These are phyloP conservation scores for Crambe crambe DNA, from an alignment of 37 sponge, comb jelly and placozoan genomes.

Conservation along the genomic window DNA sequence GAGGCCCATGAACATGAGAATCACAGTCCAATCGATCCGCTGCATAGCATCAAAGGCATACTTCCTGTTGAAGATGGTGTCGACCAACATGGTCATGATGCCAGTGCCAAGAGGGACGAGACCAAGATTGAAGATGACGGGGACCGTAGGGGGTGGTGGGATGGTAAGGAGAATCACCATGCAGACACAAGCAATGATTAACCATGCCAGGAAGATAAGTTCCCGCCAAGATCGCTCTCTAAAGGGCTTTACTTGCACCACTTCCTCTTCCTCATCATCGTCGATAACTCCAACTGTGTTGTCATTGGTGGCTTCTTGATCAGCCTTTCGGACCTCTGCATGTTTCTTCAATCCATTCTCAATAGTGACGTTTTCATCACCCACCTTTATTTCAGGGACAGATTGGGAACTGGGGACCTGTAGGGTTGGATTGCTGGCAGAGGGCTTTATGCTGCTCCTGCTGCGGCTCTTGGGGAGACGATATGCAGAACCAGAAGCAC, in stretches of 20 bases:
- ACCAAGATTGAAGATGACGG: conserved; percentile 78
- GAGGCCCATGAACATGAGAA: conserved; percentile 90
- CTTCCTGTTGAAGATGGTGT: conserved; percentile 72
- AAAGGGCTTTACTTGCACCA: conserved; percentile 10
- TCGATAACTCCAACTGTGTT: neutral
- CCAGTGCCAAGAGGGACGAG: conserved; percentile 83
- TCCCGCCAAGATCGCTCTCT: conserved; percentile 47
- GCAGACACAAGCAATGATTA: conserved; percentile 27
- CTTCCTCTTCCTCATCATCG: conserved; percentile 12
- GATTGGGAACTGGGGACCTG: conserved; percentile 7
- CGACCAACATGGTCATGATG: conserved; percentile 77
- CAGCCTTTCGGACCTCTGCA: neutral
- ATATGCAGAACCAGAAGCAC: conserved; percentile 21
- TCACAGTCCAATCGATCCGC: conserved; percentile 88
- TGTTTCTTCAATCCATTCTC: conserved; percentile 25
- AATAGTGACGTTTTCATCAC: conserved; percentile 10
- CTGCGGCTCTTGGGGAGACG: conserved; percentile 21
- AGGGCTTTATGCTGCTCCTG: conserved; percentile 16
- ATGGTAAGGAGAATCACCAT: conserved; percentile 62
- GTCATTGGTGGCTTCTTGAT: neutral
- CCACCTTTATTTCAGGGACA: conserved; percentile 54
- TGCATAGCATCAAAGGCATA: conserved; percentile 73
- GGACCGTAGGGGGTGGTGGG: conserved; percentile 57
- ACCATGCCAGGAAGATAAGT: conserved; percentile 45
- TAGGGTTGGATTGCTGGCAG: conserved; percentile 24